A percentile compares a stretch with the other conserved stretches of the same genome.
Evolutionary conservation across 2,888 invertebrate species (phyloP).

Genomic region (Tinea trinotella): DNA sequence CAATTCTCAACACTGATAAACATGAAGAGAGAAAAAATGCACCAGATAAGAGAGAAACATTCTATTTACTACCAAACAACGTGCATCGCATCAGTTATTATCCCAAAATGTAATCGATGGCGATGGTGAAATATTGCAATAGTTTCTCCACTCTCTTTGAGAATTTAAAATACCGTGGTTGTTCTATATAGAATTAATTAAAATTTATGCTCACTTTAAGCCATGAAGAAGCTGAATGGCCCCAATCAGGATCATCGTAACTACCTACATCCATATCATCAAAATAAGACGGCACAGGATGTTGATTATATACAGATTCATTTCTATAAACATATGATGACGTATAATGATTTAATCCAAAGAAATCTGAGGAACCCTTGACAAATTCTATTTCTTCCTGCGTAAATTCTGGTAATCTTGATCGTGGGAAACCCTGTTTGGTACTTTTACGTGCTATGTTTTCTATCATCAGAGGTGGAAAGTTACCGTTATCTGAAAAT

Average conservation of each 20-base stretch:
- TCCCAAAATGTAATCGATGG: no score
- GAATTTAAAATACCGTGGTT: no score
- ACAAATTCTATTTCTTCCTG: conserved; percentile 25
- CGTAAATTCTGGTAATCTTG: conserved; percentile 24
- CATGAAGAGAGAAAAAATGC: no score
- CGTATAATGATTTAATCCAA: conserved; percentile 26
- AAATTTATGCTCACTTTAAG: conserved; percentile 25
- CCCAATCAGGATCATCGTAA: conserved; percentile 29
- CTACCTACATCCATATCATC: conserved; percentile 26
- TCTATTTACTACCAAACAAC: no score
- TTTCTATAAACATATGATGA: conserved; percentile 29
- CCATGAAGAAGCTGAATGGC: conserved; percentile 22
- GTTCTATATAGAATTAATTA: not conserved
- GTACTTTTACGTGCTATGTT: conserved; percentile 24
- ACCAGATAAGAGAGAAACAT: no score
- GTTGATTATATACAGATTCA: conserved; percentile 24
- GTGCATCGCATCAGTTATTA: no score
- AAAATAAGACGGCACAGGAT: conserved; percentile 24
- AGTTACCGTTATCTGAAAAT: conserved; percentile 24
- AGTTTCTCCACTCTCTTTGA: no score
- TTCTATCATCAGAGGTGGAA: conserved; percentile 25
- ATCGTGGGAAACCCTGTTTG: conserved; percentile 24
- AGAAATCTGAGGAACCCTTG: conserved; percentile 24
- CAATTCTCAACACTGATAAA: no score
- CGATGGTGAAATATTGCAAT: no score